Base-by-base conservation (phyloP, 2,888 invertebrate genomes). In the Spodoptera littoralis region DNA sequence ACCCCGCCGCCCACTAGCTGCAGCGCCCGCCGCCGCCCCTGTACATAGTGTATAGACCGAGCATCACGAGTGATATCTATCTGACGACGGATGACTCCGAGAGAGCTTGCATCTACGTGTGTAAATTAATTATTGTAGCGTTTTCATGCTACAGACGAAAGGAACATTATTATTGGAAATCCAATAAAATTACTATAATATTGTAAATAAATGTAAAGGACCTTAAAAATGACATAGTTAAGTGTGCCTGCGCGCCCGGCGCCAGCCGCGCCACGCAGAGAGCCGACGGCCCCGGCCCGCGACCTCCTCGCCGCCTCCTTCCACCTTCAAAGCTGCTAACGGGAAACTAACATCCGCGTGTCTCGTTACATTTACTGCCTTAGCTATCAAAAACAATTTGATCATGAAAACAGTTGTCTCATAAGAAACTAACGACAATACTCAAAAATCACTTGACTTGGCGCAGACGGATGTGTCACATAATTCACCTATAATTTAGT, bases 131-230 rank as follows among this genome's bases (percentile, higher is more conserved):
- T 43, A 51, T 11, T 51, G 72, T 65, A 59, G 63, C 69, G 69
- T 42, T 49, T 56, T 46, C 53, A 24, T 50, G 73, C 73, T 60
- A 58, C 72, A 48, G 54, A 57, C 51, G 44, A 54, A 18, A 56
- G 59, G 68, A 76, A 69, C 65, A 64, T 43, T 24, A 65, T 43
- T 62, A 69, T 54, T 60, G 45, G 45, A 73, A 70, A 75, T 65
- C 57, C 60, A 49, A 70, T 65, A 70, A 81, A 79, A 70, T 76
- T 75, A 36, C 36, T 36, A 8, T 27, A 27, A 76, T 72, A 62
- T 70, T 79, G 79, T 77, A 79, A 73, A 80, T 80, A 80, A 64
- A 62, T 73, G 70, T 79, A 79, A 69, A 76, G 73, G 54, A 60
- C 30, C 56, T 55, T 59, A 44, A 43, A 68, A 48, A 59, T 56